Percentiles rank a stretch among this genome's conserved stretches.
phyloP scores from a whole-genome alignment of 1,140 invertebrate species.

The Drosophila persimilis region DNA sequence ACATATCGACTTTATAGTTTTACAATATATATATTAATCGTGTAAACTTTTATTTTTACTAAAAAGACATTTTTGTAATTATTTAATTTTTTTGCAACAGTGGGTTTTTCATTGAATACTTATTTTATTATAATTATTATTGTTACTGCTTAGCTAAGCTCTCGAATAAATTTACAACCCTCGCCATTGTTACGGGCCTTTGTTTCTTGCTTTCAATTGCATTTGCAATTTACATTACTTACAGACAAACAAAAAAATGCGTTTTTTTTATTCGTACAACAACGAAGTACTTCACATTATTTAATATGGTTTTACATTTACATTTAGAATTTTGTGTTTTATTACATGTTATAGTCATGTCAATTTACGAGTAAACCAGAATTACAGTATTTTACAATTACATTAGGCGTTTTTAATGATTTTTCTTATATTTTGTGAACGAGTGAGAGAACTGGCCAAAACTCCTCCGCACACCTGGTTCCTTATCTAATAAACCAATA shows the following conservation, averaged over 20 bases:
- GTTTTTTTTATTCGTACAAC: constrained; percentile 69
- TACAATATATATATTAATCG: constrained; percentile 19
- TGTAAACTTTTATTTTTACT: constrained; percentile 34
- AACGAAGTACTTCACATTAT: constrained; percentile 76
- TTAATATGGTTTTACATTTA: constrained; percentile 50
- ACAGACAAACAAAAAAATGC: constrained; percentile 69
- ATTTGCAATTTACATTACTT: constrained; percentile 37
- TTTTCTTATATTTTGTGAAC: constrained; percentile 21
- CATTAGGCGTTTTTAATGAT: constrained; percentile 49
- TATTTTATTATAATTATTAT: constrained; percentile 43
- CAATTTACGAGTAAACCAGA: constrained; percentile 42
- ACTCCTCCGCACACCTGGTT: constrained; percentile 21
- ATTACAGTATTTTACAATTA: constrained; percentile 67
- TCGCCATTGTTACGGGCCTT: constrained; percentile 32
- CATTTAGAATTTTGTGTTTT: constrained; percentile 27
- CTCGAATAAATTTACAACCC: constrained; percentile 56
- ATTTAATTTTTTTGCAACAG: background rate
- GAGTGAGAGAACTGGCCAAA: constrained; percentile 19
- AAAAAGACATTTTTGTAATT: constrained; percentile 19
- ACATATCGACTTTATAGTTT: constrained; percentile 3
- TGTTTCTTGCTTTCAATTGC: constrained; percentile 25
- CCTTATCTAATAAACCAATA: constrained; percentile 15
- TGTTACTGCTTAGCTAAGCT: constrained; percentile 27
- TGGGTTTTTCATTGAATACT: constrained; percentile 3
- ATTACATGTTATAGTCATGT: constrained; percentile 33